Conservation (phyloP, 2,888 invertebrate genomes). For the Coenonympha arcania region DNA sequence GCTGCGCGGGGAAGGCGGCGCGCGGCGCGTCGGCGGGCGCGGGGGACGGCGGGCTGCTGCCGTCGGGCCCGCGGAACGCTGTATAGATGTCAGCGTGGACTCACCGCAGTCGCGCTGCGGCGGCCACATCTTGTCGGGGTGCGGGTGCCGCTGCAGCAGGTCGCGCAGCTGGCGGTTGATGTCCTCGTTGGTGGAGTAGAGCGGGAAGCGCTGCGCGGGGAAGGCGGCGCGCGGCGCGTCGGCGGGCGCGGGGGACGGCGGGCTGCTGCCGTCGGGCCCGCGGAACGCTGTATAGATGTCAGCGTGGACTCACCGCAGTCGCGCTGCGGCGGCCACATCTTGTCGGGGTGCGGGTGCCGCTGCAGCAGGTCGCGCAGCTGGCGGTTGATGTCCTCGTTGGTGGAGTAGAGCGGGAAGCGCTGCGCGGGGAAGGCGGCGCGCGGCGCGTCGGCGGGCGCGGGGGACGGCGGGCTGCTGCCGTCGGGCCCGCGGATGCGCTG, state of each 20-base stretch:
- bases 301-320: constrained; percentile 41
- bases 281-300: too few species aligned
- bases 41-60: constrained; percentile 38
- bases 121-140: constrained; percentile 78
- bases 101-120: constrained; percentile 47
- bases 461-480: constrained; percentile 39
- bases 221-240: constrained; percentile 55
- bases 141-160: constrained; percentile 84
- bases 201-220: constrained; percentile 63
- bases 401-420: constrained; percentile 66
- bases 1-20: constrained; percentile 59
- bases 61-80: constrained; percentile 53
- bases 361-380: constrained; percentile 88
- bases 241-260: constrained; percentile 29
- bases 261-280: constrained; percentile 48
- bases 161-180: constrained; percentile 85
- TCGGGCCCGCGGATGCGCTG: constrained; percentile 61
- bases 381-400: constrained; percentile 74
- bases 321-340: constrained; percentile 71
- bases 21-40: constrained; percentile 42
- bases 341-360: constrained; percentile 82
- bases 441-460: constrained; percentile 39
- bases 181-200: constrained; percentile 63
- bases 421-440: constrained; percentile 61
- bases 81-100: too few species aligned